Evolutionary conservation across 2,113 vertebrate genomes (phyloP), one percentile per base, ranked within the genome.

Genomic region (Chauna torquata): DNA sequence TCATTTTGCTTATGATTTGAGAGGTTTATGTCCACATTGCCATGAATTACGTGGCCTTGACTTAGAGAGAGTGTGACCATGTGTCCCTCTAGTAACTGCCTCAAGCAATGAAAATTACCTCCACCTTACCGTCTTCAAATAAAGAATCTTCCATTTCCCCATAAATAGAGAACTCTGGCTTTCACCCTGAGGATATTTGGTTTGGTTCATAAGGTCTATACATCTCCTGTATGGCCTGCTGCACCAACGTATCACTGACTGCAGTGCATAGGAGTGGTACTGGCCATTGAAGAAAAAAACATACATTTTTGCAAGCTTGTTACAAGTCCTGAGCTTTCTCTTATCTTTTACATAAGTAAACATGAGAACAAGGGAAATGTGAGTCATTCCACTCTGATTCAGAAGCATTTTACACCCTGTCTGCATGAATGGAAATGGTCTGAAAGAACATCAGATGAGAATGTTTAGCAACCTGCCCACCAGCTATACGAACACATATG

Each of bases 71-170:
- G 32, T 23, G 59, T 40, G 44, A 9, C 32, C 28, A 5, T 59
- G 17, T 88, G 64, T 83, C 68, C 75, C 40, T 52, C 76, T 84
- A 58, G 76, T 57, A 88, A 54, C 80, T 86, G 71, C 66, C 83
- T 49, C 16, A 12, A 0, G 52, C 62, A 77, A 15, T 38, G 62
- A 80, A 49, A 80, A 71, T 42, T 55, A 17, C 47, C 42, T 59
- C 72, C 34, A 13, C 2, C 32, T 38, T 10, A 5, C 30, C 72
- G 28, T 2, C 30, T 64, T 49, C 3, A 1, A 49, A 25, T 16
- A 65, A 61, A 62, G 50, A 59, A 47, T 86, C 65, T 91, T 62
- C 62, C 28, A 16, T 91, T 88, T 57, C 22, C 36, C 32, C 40
- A 9, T 12, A n/a, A 58, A 45, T 3, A 52, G 22, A 32, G 18